These are phyloP conservation scores for Pheosia tremula DNA, from an alignment of 2,888 invertebrate species.

Conservation along the genomic window DNA sequence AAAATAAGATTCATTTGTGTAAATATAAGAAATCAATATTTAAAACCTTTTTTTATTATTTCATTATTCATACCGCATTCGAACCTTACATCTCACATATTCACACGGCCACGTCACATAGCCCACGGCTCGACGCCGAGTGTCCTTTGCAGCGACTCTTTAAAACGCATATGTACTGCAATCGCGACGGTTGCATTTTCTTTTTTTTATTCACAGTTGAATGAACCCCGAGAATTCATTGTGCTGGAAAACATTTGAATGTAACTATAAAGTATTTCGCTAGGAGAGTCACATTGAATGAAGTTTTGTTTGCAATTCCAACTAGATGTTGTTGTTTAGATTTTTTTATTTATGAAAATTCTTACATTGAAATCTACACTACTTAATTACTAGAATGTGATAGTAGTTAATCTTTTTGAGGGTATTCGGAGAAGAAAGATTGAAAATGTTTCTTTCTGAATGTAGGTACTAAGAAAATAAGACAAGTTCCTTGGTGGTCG, in stretches of 20 bases:
- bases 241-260: conserved; percentile 6
- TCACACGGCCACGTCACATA: conserved; percentile 19
- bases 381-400: no score
- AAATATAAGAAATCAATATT: no score
- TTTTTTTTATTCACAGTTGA: conserved; percentile 39
- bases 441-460: no score
- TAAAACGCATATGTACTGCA: conserved; percentile 31
- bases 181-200: conserved; percentile 28
- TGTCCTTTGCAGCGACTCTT: conserved; percentile 44
- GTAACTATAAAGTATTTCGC: not conserved
- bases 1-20: no score
- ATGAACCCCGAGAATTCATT: conserved; percentile 31
- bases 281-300: not conserved
- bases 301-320: not conserved
- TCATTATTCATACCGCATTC: not conserved
- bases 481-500: no score
- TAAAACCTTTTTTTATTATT: not conserved
- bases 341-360: no score
- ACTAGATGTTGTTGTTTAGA: no score
- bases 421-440: no score
- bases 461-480: no score
- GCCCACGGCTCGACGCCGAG: conserved; percentile 41
- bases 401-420: no score
- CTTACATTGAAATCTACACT: no score
- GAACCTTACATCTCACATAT: conserved; percentile 23